Base-by-base conservation (phyloP, 1,140 invertebrate genomes). In the Pachyrhynchus sulphureomaculatus region DNA sequence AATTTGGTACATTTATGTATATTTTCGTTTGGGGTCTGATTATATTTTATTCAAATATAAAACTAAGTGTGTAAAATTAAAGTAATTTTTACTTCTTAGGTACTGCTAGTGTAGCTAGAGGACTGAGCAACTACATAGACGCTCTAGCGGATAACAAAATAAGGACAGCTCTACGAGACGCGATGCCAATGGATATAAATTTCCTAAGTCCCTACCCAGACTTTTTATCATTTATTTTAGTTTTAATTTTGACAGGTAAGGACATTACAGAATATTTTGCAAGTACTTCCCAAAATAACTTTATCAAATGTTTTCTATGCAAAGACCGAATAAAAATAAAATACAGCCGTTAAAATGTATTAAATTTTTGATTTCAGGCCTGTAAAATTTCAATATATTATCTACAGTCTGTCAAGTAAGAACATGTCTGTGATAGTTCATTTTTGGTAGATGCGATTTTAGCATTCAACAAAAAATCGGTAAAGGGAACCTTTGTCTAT, bases 51-150 rank as follows among this genome's bases (percentile, higher is more conserved):
- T n/a, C n/a, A n/a, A n/a, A n/a, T n/a, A n/a, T n/a, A n/a, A n/a
- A n/a, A n/a, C n/a, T n/a, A n/a, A n/a, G n/a, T n/a, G n/a, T 5
- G 13, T 24, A 36, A 36, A 15, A 20, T 8, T 34, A 52, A 34
- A 48, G 8, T 9, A 0, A 36, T 10, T 47, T 8, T 12, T 17
- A 20, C 2, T 32, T 29, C 12, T 74, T 69, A 84, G 83, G 82
- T 52, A 88, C 90, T 0, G 92, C 92, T 4, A 90, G 89, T 58
- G 91, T 95, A 21, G 91, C 91, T n/a, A 83, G 87, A 67, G 92
- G 90, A 0, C 84, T 92, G 68, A 89, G 87, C 72, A 84, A 81
- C 15, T 90, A 91, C 67, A 75, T 92, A 6, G 88, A 92, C 68
- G 78, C 81, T 0, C 69, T 92, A 2, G 76, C 83, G 10, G 79